Percentiles rank a stretch among this genome's conserved stretches.
Evolutionary conservation across 2,113 vertebrate species (phyloP).

Genomic region (Lycaon pictus): DNA sequence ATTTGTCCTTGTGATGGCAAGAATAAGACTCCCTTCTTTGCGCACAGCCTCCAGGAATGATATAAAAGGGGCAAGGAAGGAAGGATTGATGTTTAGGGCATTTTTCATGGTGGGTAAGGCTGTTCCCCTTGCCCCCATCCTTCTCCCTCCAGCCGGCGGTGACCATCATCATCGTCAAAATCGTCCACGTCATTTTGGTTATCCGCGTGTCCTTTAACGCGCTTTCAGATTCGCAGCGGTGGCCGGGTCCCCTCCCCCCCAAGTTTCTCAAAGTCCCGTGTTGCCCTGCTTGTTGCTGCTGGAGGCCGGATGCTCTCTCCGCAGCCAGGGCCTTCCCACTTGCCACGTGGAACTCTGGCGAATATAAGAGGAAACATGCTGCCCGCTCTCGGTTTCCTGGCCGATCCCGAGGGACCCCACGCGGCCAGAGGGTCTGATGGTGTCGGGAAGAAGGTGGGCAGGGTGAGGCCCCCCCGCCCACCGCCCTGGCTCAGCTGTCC

Average conservation of each 20-base stretch:
- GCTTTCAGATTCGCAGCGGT: background rate
- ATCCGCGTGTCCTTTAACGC: background rate
- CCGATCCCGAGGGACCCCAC: background rate
- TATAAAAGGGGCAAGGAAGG: background rate
- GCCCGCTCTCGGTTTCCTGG: background rate
- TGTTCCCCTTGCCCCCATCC: background rate
- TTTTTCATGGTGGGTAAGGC: too few relatives aligned
- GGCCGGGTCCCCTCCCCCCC: background rate
- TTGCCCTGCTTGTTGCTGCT: background rate
- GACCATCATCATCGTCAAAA: background rate
- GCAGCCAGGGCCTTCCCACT: background rate
- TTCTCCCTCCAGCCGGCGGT: background rate
- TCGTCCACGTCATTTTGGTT: background rate
- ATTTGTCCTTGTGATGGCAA: background rate
- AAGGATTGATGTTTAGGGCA: background rate
- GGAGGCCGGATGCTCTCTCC: background rate
- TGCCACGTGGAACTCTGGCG: background rate
- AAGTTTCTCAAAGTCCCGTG: background rate
- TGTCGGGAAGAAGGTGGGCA: background rate
- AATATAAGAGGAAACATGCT: background rate
- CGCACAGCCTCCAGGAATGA: background rate
- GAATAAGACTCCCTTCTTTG: background rate
- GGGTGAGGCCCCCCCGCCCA: too few relatives aligned
- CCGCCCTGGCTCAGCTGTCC: background rate
- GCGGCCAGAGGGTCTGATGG: background rate